phyloP scores from a whole-genome alignment of 2,113 vertebrate species.

The Crocuta crocuta region DNA sequence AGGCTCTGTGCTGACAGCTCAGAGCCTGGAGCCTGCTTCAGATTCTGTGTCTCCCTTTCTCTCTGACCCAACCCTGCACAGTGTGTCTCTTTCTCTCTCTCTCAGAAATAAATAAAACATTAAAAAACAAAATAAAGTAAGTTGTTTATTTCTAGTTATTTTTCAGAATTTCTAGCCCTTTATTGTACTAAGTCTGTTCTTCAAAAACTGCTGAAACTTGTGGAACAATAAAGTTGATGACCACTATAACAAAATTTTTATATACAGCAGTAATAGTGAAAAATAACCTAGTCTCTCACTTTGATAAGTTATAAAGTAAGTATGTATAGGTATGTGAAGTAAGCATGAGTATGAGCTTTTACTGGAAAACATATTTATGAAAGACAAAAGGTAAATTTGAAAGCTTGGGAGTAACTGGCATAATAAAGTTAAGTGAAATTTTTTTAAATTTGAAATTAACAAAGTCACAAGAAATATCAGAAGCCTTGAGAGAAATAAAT shows the following conservation, averaged over 20 bases:
- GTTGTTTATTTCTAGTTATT: neutral
- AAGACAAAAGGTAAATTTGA: slow-evolving; percentile 27
- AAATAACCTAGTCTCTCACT: neutral
- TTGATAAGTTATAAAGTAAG: neutral
- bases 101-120: no score
- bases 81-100: no score
- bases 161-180: slow-evolving; percentile 40
- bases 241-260: slow-evolving; percentile 9
- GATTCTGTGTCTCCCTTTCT: no score
- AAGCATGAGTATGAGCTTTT: neutral
- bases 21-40: no score
- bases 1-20: no score
- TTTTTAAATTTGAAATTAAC: neutral
- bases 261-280: neutral
- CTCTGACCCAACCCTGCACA: no score
- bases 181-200: neutral
- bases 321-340: neutral
- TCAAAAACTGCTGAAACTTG: neutral
- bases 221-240: slow-evolving; percentile 11
- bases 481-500: slow-evolving; percentile 6
- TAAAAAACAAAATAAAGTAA: neutral
- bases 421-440: neutral
- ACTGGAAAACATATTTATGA: neutral
- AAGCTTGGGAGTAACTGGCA: neutral
- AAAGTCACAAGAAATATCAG: slow-evolving; percentile 45